Base-by-base conservation (phyloP, 2,797 vertebrate genomes). In the Bradypodion pumilum region DNA sequence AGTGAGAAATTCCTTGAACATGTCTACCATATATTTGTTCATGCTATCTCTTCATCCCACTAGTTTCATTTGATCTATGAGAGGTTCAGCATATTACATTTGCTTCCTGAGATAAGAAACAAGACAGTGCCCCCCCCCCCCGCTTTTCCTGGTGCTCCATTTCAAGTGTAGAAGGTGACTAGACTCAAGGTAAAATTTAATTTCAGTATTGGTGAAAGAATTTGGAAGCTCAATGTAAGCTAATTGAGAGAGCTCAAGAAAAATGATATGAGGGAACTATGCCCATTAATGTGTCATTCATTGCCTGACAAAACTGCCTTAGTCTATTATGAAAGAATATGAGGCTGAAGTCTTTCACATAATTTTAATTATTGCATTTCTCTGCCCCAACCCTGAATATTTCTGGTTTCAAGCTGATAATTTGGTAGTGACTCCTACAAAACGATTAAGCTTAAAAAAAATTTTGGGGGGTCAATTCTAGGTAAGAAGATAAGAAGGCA, bases 381-480 rank as follows among this genome's bases (percentile, higher is more conserved):
- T 35, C 88, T 85, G n/a, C n/a, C 19, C 15, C 13, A 15, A 5
- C 52, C 19, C 52, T 84, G 87, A 0, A 66, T 40, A 78, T 40
- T 29, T 70, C 75, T 86, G 65, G 46, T 86, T 85, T 84, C 70
- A 84, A 29, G 37, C 75, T 86, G 85, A 75, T 69, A 85, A 75
- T 37, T 83, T 69, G 84, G 60, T 73, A 77, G 23, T 56, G 66
- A 81, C 62, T 81, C 60, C 73, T 42, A 76, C 75, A 74, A 88
- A 72, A 87, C 68, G 84, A 87, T 85, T 86, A 86, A 25, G 25
- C 81, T 89, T 84, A 86, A 76, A 65, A n/a, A n/a, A n/a, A n/a
- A n/a, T n/a, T n/a, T n/a, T n/a, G n/a, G n/a, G n/a, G n/a, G n/a
- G n/a, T n/a, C n/a, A 84, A 63, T 63, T 82, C 60, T 65, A 89